phyloP scores from a whole-genome alignment of 2,888 invertebrate species.

The Camponotus fellah region DNA sequence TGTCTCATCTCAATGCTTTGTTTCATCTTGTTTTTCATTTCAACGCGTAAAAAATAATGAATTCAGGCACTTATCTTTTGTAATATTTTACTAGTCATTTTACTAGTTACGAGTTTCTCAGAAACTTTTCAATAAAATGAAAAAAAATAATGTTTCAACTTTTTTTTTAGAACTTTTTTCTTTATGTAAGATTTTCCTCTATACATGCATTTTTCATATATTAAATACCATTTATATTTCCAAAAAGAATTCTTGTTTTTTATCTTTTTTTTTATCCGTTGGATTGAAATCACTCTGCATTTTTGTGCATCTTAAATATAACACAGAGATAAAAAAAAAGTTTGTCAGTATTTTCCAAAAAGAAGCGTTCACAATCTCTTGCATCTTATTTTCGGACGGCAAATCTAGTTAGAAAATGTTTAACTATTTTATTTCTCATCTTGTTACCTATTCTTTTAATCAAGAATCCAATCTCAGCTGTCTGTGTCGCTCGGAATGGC shows the following conservation, averaged over 20 bases:
- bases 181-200: background rate
- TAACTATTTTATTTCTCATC: background rate
- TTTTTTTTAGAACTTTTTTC: conserved; percentile 5
- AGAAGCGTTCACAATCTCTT: background rate
- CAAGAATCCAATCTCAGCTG: conserved; percentile 19
- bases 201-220: no score
- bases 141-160: background rate
- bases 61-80: conserved; percentile 32
- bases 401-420: conserved; percentile 10
- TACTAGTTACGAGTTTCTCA: conserved; percentile 6
- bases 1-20: background rate
- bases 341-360: background rate
- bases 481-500: background rate
- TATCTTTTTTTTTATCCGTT: background rate
- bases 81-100: background rate
- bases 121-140: background rate
- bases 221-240: background rate
- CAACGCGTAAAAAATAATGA: background rate
- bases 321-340: background rate
- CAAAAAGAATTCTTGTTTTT: background rate
- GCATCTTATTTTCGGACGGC: background rate
- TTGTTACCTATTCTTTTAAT: conserved; percentile 10
- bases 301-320: conserved; percentile 6
- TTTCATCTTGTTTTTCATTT: conserved; percentile 26
- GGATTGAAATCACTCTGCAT: conserved; percentile 2